phyloP scores from a whole-genome alignment of 2,888 invertebrate genomes.

The Acanthopleura granulata region DNA sequence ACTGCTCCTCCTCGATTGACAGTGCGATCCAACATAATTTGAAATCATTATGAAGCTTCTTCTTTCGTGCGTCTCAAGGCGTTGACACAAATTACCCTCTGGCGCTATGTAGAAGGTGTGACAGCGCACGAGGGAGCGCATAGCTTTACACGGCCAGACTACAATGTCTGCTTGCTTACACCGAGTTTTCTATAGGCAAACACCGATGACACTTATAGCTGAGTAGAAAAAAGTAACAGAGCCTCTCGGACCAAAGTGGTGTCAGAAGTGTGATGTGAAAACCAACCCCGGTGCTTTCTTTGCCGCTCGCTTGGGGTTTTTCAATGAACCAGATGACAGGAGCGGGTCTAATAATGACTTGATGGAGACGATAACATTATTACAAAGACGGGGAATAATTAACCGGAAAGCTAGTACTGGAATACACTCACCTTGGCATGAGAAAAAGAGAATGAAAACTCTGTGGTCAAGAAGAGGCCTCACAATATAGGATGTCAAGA shows the following conservation, averaged over 20 bases:
- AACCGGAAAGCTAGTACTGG: constrained; percentile 12
- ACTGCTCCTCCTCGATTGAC: constrained; percentile 16
- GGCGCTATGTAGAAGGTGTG: constrained; percentile 17
- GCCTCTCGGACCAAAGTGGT: constrained; percentile 5
- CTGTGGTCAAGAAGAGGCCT: not conserved
- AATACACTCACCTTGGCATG: not conserved
- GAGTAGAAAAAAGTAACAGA: constrained; percentile 4
- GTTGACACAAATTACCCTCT: constrained; percentile 17
- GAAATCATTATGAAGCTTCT: constrained; percentile 13
- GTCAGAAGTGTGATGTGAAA: constrained; percentile 19
- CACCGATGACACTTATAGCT: not conserved
- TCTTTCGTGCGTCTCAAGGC: constrained; percentile 1
- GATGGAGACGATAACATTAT: constrained; percentile 19
- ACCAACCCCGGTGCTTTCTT: not conserved
- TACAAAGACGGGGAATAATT: constrained; percentile 12
- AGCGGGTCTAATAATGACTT: not conserved
- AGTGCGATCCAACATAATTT: constrained; percentile 2
- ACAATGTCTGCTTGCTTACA: constrained; percentile 11
- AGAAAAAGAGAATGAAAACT: not conserved
- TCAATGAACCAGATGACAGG: constrained; percentile 5
- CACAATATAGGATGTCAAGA: constrained; percentile 4
- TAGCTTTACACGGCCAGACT: not conserved
- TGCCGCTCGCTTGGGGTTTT: not conserved
- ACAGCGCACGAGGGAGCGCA: not conserved
- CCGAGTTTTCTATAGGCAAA: not conserved